Evolutionary conservation across 1,140 invertebrate genomes (phyloP), one percentile per base, ranked within the genome.

Genomic region (Panulirus ornatus): DNA sequence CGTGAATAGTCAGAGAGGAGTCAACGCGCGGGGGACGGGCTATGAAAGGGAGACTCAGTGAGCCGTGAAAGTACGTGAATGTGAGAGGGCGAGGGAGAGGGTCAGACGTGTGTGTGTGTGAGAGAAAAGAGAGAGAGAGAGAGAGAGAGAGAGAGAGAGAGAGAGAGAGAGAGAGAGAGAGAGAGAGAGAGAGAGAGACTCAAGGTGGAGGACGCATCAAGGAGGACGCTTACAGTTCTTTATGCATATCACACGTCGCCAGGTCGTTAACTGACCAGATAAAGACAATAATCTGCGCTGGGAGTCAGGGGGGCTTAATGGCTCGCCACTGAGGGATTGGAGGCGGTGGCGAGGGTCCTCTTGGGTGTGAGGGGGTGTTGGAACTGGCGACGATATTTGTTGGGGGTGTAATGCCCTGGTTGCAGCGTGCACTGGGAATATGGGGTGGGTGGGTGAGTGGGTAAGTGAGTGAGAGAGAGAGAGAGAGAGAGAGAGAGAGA

Each of bases 81-180:
- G 51, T 58, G 51, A 58, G 51, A 22, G 51, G 51, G n/a, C 6
- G 58, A 66, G 5, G 2, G 58, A 66, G n/a, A 66, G n/a, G 30
- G 58, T 8, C n/a, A 66, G 58, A 66, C n/a, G n/a, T n/a, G 58
- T 27, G 58, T 1, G 58, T 8, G n/a, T 27, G 58, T 1, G 58
- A 27, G n/a, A 66, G 58, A 66, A n/a, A n/a, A 66, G 58, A 66
- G 8, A 66, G n/a, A 30, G 58, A 66, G 58, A 66, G n/a, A 66
- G 58, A 27, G 58, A 66, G 58, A 1, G 3, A 3, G 3, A 11
- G n/a, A 5, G n/a, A 30, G n/a, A 27, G n/a, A 0, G n/a, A 3
- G n/a, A 27, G 58, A 8, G 11, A 66, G 22, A 30, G 58, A 11
- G n/a, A 66, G 22, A 47, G 44, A 66, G n/a, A 30, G n/a, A 27